Evolutionary conservation across 2,113 vertebrate genomes (phyloP).

Genomic region (Emydocephalus ijimae): DNA sequence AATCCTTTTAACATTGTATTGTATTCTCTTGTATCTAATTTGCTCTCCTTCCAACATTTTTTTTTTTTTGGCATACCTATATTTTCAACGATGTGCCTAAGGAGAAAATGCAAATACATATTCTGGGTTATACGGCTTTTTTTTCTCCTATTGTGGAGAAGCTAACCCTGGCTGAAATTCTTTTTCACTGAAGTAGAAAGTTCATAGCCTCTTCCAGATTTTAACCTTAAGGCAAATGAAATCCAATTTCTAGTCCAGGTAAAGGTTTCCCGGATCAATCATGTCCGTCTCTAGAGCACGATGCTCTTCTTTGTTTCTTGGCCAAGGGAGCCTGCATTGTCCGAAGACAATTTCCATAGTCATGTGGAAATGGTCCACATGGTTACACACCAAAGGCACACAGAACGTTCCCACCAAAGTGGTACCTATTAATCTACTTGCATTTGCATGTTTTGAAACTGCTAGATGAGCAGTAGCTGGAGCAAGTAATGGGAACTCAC

Average conservation of each 20-base stretch:
- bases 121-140: neutral
- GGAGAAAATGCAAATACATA: neutral
- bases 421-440: neutral
- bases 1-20: neutral
- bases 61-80: neutral
- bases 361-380: too few species aligned
- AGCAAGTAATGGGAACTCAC: neutral
- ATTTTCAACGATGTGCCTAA: neutral
- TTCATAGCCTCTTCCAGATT: neutral
- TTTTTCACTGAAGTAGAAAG: neutral
- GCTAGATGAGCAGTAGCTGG: neutral
- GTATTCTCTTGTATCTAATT: neutral
- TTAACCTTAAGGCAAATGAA: neutral
- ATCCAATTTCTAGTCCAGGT: neutral
- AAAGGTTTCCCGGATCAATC: neutral
- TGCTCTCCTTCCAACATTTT: neutral
- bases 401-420: neutral
- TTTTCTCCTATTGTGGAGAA: neutral
- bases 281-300: too few species aligned
- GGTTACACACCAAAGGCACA: neutral
- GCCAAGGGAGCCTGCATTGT: neutral
- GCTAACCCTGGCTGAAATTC: too few species aligned
- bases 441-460: neutral
- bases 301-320: neutral
- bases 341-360: neutral